These are phyloP conservation scores for Nycticebus coucang DNA, from an alignment of 2,113 vertebrate genomes.

Conservation along the genomic window DNA sequence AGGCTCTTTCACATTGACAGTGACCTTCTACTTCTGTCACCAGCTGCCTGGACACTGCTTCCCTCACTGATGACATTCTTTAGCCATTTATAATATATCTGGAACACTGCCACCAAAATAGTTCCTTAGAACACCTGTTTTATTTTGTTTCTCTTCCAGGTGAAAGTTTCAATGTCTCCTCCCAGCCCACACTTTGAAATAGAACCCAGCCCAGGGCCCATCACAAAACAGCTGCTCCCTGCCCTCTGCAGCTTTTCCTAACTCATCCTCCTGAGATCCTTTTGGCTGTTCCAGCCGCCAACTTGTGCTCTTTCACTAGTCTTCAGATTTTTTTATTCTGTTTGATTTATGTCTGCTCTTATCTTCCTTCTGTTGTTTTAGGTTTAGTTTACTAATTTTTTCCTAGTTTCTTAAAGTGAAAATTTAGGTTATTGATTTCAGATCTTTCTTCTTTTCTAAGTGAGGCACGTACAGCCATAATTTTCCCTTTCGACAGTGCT, in stretches of 20 bases:
- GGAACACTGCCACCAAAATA: background rate
- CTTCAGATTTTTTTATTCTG: background rate
- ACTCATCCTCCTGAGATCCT: background rate
- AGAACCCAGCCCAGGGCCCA: background rate
- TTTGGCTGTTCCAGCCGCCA: background rate
- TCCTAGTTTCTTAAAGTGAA: constrained; percentile 43
- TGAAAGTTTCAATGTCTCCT: background rate
- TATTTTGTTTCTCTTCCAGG: background rate
- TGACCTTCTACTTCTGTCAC: background rate
- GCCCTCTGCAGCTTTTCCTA: background rate
- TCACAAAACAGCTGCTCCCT: background rate
- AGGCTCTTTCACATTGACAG: background rate
- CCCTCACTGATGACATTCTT: background rate
- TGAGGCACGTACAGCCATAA: background rate
- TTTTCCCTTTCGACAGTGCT: background rate
- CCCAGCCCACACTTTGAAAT: background rate
- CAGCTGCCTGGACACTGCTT: background rate
- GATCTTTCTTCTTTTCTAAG: constrained; percentile 27
- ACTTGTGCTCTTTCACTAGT: background rate
- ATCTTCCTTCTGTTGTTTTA: background rate
- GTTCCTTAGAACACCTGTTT: background rate
- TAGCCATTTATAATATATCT: background rate
- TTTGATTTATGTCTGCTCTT: background rate
- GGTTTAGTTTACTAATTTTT: background rate
- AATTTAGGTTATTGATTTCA: background rate